Evolutionary conservation across 2,888 invertebrate species (phyloP).

Genomic region (Chironomus tentans): DNA sequence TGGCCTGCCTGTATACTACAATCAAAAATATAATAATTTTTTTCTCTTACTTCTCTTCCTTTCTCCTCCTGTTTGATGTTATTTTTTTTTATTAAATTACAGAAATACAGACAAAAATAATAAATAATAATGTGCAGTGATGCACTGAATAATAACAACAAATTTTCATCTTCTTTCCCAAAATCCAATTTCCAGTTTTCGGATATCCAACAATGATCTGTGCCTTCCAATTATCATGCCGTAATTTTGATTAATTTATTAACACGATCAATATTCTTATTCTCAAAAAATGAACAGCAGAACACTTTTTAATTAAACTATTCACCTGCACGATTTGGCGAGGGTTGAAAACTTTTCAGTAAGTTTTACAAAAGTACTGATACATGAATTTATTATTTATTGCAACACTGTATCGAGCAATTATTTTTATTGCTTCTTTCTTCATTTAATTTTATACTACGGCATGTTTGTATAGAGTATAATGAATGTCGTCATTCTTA

Average conservation of each 20-base stretch:
- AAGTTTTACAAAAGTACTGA: too few relatives aligned
- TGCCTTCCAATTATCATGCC: slow-evolving; percentile 3
- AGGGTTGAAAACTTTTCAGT: not conserved
- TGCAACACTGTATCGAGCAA: too few relatives aligned
- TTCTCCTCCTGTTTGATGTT: slow-evolving; percentile 13
- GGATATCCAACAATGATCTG: not conserved
- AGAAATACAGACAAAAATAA: not conserved
- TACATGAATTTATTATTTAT: too few relatives aligned
- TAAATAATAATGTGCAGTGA: not conserved
- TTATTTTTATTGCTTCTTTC: too few relatives aligned
- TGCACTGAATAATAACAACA: not conserved
- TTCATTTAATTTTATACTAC: too few relatives aligned
- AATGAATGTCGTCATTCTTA: too few relatives aligned
- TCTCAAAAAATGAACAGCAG: not conserved
- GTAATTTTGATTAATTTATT: slow-evolving; percentile 16
- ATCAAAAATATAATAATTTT: not conserved
- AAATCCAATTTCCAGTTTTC: not conserved
- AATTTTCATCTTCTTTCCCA: not conserved
- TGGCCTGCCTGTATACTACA: not conserved
- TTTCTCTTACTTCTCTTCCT: not conserved
- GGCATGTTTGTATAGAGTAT: too few relatives aligned
- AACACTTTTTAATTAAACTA: not conserved
- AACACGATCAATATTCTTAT: not conserved
- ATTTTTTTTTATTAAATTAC: not conserved
- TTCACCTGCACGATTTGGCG: slow-evolving; percentile 1